phyloP scores from a whole-genome alignment of 2,113 vertebrate species.

The Halichoeres trimaculatus region DNA sequence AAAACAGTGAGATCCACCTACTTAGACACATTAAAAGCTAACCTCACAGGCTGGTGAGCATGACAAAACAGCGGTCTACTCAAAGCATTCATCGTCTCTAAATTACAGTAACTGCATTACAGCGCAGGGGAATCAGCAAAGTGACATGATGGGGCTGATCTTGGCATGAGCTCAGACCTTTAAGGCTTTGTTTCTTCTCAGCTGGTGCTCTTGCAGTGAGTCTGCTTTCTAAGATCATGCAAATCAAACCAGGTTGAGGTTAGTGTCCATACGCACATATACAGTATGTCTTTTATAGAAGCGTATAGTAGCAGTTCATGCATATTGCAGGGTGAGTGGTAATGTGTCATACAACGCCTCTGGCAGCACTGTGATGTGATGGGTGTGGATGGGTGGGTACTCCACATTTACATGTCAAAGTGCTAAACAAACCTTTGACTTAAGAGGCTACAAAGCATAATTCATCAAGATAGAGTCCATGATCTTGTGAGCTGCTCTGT shows the following conservation, averaged over 20 bases:
- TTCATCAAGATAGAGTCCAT: neutral
- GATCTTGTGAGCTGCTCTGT: neutral
- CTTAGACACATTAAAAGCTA: constrained; percentile 55
- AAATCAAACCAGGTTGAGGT: constrained; percentile 17
- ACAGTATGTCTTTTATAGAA: neutral
- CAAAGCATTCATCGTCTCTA: constrained; percentile 8
- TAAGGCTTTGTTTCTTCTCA: neutral
- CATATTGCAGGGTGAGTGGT: neutral
- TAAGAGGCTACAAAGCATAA: neutral
- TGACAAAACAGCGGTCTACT: constrained; percentile 57
- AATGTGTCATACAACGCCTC: constrained; percentile 5
- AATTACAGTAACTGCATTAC: constrained; percentile 9
- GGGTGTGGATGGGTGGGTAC: neutral
- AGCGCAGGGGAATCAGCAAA: constrained; percentile 19
- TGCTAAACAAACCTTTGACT: constrained; percentile 13
- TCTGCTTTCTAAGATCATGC: neutral
- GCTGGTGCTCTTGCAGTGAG: neutral
- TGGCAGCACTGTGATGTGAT: neutral
- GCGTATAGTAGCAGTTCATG: constrained; percentile 1
- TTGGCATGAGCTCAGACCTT: constrained; percentile 27
- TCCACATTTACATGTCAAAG: constrained; percentile 24
- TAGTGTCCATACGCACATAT: neutral
- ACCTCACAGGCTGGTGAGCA: constrained; percentile 26
- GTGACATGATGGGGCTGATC: constrained; percentile 34
- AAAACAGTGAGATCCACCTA: constrained; percentile 50